Conservation (phyloP, 2,888 invertebrate genomes). For the Diarsia mendica region DNA sequence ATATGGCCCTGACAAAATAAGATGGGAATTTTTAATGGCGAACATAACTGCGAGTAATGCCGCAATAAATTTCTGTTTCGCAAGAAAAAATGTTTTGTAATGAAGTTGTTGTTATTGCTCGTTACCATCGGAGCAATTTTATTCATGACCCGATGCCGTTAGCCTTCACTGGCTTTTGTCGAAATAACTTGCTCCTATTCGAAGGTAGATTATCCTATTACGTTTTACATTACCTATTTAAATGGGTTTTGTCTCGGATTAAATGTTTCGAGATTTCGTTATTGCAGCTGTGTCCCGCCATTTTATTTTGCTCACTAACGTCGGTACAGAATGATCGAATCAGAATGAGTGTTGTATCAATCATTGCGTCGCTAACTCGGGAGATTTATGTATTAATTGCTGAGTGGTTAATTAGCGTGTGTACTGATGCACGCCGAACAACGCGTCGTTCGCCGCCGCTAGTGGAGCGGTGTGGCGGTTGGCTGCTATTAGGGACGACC, state of each 20-base stretch:
- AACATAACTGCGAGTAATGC: conserved; percentile 75
- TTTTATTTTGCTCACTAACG: too few species aligned
- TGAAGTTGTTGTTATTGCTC: conserved; percentile 67
- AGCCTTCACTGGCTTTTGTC: conserved; percentile 30
- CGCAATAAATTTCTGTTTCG: conserved; percentile 71
- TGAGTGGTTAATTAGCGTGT: conserved; percentile 24
- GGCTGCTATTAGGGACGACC: conserved; percentile 21
- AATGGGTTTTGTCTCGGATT: too few species aligned
- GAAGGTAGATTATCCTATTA: too few species aligned
- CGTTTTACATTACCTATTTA: too few species aligned
- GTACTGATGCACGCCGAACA: conserved; percentile 8
- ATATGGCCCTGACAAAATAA: conserved; percentile 80
- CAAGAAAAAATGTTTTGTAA: conserved; percentile 68
- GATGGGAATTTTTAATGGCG: conserved; percentile 79
- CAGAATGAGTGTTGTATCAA: too few species aligned
- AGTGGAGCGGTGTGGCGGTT: conserved; percentile 14
- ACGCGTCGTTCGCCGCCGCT: neutral
- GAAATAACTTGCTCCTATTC: too few species aligned
- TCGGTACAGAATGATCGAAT: too few species aligned
- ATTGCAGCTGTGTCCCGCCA: too few species aligned
- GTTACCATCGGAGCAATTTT: conserved; percentile 32
- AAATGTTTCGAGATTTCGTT: too few species aligned
- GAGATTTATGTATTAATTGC: too few species aligned
- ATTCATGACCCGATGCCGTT: conserved; percentile 52
- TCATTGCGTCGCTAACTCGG: too few species aligned